These are phyloP conservation scores for Henricia sp. DNA, from an alignment of 53 echinoderm and acorn worm species.

Conservation along the genomic window DNA sequence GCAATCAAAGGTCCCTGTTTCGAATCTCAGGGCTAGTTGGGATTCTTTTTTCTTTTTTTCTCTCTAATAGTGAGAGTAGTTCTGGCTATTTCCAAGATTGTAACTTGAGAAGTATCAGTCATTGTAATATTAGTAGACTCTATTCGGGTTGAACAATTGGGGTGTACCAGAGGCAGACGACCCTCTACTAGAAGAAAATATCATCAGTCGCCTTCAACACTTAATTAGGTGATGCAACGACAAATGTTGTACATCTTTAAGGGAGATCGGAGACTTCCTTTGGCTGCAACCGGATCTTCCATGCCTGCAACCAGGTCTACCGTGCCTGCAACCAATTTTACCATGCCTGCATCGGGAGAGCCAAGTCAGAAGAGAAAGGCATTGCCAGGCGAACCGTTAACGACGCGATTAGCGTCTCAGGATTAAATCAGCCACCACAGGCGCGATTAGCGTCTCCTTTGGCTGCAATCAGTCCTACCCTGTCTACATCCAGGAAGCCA, in stretches of 20 bases:
- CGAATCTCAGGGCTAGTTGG: too few species aligned
- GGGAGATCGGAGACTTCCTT: conserved; percentile 4
- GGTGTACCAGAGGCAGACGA: background rate
- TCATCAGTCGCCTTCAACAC: background rate
- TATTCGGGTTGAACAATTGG: too few species aligned
- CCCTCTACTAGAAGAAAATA: conserved; percentile 12
- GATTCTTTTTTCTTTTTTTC: too few species aligned
- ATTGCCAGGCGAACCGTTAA: background rate
- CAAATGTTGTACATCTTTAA: background rate
- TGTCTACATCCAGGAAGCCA: background rate
- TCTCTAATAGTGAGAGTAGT: too few species aligned
- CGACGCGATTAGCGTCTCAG: background rate
- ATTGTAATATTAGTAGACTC: too few species aligned
- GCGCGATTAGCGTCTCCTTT: background rate
- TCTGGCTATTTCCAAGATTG: too few species aligned
- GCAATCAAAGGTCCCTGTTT: too few species aligned
- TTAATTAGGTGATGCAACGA: conserved; percentile 18
- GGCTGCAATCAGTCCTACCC: background rate
- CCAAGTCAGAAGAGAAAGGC: too few species aligned
- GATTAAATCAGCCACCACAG: background rate
- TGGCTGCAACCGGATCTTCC: background rate
- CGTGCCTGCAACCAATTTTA: too few species aligned
- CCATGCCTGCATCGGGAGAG: too few species aligned
- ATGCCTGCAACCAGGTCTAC: too few species aligned
- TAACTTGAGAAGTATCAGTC: too few species aligned